Evolutionary conservation across 2,797 vertebrate genomes (phyloP), one percentile per base, ranked within the genome.

Genomic region (Apogon talboti): DNA sequence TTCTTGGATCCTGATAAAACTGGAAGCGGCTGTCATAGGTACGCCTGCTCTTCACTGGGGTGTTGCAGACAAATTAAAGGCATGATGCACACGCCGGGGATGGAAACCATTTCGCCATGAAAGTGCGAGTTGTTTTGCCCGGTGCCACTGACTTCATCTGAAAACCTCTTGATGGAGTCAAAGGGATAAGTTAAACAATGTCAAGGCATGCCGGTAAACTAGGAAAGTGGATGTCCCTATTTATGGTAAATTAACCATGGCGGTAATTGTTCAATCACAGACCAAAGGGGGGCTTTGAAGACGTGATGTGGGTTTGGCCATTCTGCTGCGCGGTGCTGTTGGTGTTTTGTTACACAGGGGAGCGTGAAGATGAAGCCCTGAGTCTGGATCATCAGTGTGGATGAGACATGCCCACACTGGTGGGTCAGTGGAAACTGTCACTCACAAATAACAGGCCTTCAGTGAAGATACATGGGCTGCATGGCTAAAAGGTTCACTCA

Each of bases 221-320:
- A 48, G 69, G 74, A 76, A 84, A 90, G 81, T 83, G 86, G 71
- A 70, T 46, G 56, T 76, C 43, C 60, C 81, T 50, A 73, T 87
- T 88, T 63, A 62, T 43, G 57, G 50, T 67, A 89, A 92, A 93
- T 92, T 91, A 91, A 90, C 69, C 90, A 24, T 90, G 86, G 82
- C 60, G 64, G 88, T 94, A 93, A 93, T 93, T 93, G 90, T 91
- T 92, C 89, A 89, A 88, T 91, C 89, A 89, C 70, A 75, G 74
- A 87, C 71, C 67, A 77, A 80, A 87, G 81, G 69, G 11, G 11
- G 12, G 54, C 75, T 90, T 84, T 88, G 88, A 88, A 85, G 83
- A 70, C 21, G 48, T 14, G 68, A 87, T 91, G 84, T 21, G 85
- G 90, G 88, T 69, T 69, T 57, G 66, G 61, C 54, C 38, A 19